Evolutionary conservation across 2,888 invertebrate genomes (phyloP).

Genomic region (Eretmocerus hayati): DNA sequence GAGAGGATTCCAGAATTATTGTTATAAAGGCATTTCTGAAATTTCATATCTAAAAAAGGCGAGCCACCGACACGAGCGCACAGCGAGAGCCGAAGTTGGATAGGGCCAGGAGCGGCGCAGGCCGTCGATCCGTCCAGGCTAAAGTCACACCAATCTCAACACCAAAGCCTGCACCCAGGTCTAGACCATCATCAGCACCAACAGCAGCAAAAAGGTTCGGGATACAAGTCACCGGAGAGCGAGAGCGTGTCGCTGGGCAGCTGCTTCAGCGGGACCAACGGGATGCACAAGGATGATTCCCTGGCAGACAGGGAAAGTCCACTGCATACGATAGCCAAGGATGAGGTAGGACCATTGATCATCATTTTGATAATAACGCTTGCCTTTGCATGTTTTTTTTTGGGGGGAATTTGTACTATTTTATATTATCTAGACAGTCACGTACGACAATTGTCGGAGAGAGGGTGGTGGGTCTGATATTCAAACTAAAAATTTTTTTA

Average conservation of each 20-base stretch:
- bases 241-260: constrained; percentile 45
- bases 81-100: constrained; percentile 78
- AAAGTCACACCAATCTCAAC: constrained; percentile 53
- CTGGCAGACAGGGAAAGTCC: constrained; percentile 42
- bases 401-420: too few species aligned
- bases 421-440: too few species aligned
- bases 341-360: constrained; percentile 23
- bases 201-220: constrained; percentile 38
- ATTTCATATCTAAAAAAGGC: too few species aligned
- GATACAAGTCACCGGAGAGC: constrained; percentile 45
- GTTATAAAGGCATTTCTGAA: too few species aligned
- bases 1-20: too few species aligned
- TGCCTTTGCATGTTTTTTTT: too few species aligned
- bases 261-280: constrained; percentile 39
- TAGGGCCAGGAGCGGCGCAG: constrained; percentile 58
- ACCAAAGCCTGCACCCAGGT: constrained; percentile 37
- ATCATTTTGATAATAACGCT: too few species aligned
- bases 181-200: constrained; percentile 13
- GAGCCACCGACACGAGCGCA: constrained; percentile 77
- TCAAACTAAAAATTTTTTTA: too few species aligned
- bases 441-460: too few species aligned
- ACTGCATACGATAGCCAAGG: constrained; percentile 34
- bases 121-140: constrained; percentile 56
- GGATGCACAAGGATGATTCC: constrained; percentile 29
- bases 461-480: too few species aligned